Conservation (phyloP, 2,797 vertebrate species). For the Ptychadena robeensis region DNA sequence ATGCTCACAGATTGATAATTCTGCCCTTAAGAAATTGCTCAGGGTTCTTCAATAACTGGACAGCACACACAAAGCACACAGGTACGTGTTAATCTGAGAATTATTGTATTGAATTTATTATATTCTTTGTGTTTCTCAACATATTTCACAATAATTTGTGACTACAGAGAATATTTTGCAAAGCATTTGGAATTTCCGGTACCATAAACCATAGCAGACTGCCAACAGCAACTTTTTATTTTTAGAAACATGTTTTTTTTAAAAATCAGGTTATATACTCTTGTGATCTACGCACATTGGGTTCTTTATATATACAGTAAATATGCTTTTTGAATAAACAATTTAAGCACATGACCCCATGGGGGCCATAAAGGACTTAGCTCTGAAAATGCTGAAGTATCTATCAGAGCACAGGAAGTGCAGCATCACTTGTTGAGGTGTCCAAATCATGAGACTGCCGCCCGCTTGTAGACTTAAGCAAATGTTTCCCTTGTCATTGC, state of each 20-base stretch:
- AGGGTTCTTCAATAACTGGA: conserved; percentile 52
- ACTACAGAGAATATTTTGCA: neutral
- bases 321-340: too few relatives aligned
- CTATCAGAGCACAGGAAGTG: neutral
- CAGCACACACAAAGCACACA: neutral
- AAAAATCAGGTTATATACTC: neutral
- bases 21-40: conserved; percentile 83
- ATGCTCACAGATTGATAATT: conserved; percentile 55
- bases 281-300: too few relatives aligned
- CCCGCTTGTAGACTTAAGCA: neutral
- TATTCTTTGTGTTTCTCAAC: neutral
- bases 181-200: neutral
- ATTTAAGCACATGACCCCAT: too few relatives aligned
- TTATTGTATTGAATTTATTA: neutral
- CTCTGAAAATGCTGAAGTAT: neutral
- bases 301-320: too few relatives aligned
- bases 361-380: neutral
- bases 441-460: conserved; percentile 9
- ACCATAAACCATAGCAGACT: neutral
- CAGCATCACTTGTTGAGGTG: neutral
- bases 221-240: neutral
- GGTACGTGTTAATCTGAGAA: neutral
- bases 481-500: neutral
- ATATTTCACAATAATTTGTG: too few relatives aligned
- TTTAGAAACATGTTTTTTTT: too few relatives aligned